Percentiles rank a stretch among this genome's conserved stretches.
phyloP scores from a whole-genome alignment of 2,113 vertebrate species.

The Sprattus sprattus region DNA sequence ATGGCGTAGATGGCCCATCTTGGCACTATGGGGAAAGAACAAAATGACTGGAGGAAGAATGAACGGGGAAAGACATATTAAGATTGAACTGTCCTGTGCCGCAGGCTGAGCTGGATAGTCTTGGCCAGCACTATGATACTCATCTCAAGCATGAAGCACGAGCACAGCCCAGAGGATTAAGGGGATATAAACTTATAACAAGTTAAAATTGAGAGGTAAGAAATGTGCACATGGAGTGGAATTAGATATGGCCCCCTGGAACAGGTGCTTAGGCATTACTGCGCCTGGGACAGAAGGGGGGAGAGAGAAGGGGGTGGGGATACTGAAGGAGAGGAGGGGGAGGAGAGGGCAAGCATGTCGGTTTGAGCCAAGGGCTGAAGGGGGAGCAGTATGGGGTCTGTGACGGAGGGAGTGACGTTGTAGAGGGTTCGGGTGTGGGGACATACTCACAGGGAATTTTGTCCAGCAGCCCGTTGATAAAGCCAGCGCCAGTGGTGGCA shows the following conservation, averaged over 20 bases:
- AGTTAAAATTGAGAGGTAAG: constrained; percentile 54
- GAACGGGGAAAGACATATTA: not conserved
- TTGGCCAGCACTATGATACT: constrained; percentile 37
- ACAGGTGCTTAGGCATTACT: constrained; percentile 45
- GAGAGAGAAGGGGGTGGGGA: not conserved
- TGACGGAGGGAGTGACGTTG: not conserved
- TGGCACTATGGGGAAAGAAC: constrained; percentile 72
- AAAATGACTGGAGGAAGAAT: not conserved
- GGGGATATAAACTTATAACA: constrained; percentile 44
- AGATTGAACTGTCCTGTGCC: not conserved
- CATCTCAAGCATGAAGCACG: constrained; percentile 44
- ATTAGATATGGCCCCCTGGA: constrained; percentile 47
- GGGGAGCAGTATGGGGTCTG: not conserved
- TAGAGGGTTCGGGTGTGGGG: too few relatives aligned
- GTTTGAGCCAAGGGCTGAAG: not conserved
- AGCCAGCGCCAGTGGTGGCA: not conserved
- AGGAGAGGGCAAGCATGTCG: not conserved
- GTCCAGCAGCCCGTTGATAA: constrained; percentile 62
- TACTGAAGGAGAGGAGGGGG: not conserved
- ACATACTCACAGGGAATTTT: constrained; percentile 75
- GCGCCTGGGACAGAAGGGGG: constrained; percentile 7
- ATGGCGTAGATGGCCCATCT: constrained; percentile 72
- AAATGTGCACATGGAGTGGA: constrained; percentile 54
- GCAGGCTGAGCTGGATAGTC: constrained; percentile 1
- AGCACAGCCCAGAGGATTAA: constrained; percentile 47